Conservation (phyloP, 2,888 invertebrate species). For the Epinotia nisella region DNA sequence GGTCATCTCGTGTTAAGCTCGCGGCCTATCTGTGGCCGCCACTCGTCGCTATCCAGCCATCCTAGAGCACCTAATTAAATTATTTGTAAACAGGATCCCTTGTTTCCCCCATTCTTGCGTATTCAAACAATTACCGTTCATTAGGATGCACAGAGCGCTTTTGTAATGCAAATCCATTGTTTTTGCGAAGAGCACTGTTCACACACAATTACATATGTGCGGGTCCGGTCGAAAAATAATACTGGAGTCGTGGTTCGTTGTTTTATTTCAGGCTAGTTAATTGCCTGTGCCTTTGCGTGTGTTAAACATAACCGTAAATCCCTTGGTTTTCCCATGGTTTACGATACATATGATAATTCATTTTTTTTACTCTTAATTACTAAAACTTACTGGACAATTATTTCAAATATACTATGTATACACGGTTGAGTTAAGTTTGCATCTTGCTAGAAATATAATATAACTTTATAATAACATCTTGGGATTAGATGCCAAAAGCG, state of each 20-base stretch:
- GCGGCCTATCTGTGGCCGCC: slow-evolving; percentile 18
- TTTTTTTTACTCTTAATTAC: no score
- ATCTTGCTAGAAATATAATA: no score
- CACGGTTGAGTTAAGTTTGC: no score
- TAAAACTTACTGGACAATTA: no score
- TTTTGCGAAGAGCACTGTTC: slow-evolving; percentile 57
- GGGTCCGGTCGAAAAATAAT: slow-evolving; percentile 38
- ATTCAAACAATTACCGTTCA: slow-evolving; percentile 77
- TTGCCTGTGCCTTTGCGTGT: not conserved
- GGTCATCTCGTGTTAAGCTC: not conserved
- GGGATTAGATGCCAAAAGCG: no score
- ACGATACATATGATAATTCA: no score
- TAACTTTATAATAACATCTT: no score
- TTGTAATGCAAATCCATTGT: slow-evolving; percentile 76
- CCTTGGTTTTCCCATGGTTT: not conserved
- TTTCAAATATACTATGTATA: no score
- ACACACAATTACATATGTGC: slow-evolving; percentile 41
- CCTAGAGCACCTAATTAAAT: slow-evolving; percentile 43
- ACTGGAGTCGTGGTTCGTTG: slow-evolving; percentile 31
- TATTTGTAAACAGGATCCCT: slow-evolving; percentile 60
- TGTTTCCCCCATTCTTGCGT: slow-evolving; percentile 68
- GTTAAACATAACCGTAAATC: not conserved
- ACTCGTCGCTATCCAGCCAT: slow-evolving; percentile 28
- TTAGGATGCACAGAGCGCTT: slow-evolving; percentile 70
- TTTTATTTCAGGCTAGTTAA: slow-evolving; percentile 11